phyloP scores from a whole-genome alignment of 1,140 invertebrate genomes.

The Philopotamus ludificatus region DNA sequence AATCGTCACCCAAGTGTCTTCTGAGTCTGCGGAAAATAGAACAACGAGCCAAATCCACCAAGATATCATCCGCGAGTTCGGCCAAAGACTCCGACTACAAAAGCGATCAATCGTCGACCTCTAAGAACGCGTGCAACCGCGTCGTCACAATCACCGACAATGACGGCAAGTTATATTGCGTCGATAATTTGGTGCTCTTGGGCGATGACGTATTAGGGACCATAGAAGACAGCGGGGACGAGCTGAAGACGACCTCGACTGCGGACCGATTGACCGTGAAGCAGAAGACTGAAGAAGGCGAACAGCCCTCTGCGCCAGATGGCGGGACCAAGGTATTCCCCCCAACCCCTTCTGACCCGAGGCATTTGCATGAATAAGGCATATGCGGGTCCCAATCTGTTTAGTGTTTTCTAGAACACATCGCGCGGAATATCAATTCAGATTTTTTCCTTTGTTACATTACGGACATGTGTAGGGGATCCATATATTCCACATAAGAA shows the following conservation, averaged over 20 bases:
- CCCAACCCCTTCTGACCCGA: too few relatives aligned
- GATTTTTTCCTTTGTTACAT: not conserved
- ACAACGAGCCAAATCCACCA: slow-evolving; percentile 51
- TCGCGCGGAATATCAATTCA: not conserved
- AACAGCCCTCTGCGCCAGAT: not conserved
- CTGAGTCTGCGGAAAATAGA: slow-evolving; percentile 53
- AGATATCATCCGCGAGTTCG: slow-evolving; percentile 44
- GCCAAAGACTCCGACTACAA: not conserved
- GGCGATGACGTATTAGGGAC: slow-evolving; percentile 31
- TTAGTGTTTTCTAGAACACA: not conserved
- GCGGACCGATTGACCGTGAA: slow-evolving; percentile 32
- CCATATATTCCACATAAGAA: too few relatives aligned
- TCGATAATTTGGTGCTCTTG: slow-evolving; percentile 38
- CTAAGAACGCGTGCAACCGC: slow-evolving; percentile 10
- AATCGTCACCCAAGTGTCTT: slow-evolving; percentile 46
- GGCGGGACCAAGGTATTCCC: slow-evolving; percentile 26
- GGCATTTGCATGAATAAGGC: slow-evolving; percentile 10
- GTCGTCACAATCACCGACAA: slow-evolving; percentile 37
- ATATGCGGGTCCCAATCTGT: not conserved
- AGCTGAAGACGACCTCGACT: not conserved
- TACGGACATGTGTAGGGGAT: too few relatives aligned
- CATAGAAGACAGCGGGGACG: slow-evolving; percentile 14
- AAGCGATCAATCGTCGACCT: not conserved
- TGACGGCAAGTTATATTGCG: slow-evolving; percentile 39
- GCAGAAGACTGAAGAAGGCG: slow-evolving; percentile 24